Conservation (phyloP, 2,888 invertebrate genomes). For the Cosmorhoe ocellata region DNA sequence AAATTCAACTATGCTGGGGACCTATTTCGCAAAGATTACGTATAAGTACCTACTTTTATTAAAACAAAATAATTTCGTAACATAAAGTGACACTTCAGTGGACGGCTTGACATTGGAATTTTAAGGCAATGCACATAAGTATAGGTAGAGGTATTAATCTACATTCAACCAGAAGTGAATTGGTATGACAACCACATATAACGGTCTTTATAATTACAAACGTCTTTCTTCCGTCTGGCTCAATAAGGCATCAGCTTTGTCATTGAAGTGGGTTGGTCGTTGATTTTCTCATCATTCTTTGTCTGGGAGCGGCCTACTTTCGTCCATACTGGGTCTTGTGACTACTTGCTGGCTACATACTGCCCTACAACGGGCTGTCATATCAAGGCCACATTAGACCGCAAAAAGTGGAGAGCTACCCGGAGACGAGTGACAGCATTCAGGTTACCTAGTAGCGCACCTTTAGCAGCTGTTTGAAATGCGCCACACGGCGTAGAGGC, state of each 20-base stretch:
- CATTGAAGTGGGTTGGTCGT: conserved; percentile 41
- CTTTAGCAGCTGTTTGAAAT: conserved; percentile 41
- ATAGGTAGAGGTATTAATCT: background rate
- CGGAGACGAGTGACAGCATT: conserved; percentile 58
- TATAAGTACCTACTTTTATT: too few relatives aligned
- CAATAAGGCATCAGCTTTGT: conserved; percentile 40
- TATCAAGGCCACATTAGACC: conserved; percentile 59
- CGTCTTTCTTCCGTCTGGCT: conserved; percentile 36
- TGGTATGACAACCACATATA: conserved; percentile 29
- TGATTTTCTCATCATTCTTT: conserved; percentile 64
- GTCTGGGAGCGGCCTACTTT: conserved; percentile 67
- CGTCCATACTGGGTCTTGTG: conserved; percentile 53
- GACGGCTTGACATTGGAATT: conserved; percentile 1
- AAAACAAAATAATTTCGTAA: conserved; percentile 20
- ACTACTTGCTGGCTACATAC: conserved; percentile 47
- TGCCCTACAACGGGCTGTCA: conserved; percentile 61
- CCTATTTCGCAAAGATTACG: conserved; percentile 24
- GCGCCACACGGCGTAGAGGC: conserved; percentile 33
- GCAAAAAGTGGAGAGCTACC: conserved; percentile 64
- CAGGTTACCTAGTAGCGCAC: conserved; percentile 51
- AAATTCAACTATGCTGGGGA: conserved; percentile 28
- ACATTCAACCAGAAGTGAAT: conserved; percentile 28
- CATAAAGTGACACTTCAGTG: conserved; percentile 14
- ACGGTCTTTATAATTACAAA: conserved; percentile 27
- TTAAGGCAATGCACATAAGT: conserved; percentile 5